phyloP scores from a whole-genome alignment of 2,797 vertebrate species.

The Microchirus variegatus region DNA sequence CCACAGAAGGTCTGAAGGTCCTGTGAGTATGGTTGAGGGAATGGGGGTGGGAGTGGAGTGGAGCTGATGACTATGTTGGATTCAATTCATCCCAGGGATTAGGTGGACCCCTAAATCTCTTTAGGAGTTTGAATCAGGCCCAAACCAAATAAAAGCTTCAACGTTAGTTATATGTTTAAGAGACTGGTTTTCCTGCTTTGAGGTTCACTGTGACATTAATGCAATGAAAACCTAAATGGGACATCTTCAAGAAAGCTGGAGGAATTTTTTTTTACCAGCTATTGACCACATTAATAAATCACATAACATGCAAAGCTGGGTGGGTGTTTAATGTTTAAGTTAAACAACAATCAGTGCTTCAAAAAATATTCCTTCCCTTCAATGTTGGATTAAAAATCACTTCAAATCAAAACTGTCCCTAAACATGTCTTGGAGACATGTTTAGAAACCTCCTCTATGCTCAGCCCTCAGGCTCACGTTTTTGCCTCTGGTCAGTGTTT shows the following conservation, averaged over 20 bases:
- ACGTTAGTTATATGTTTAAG: conserved; percentile 41
- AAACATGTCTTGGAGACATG: conserved; percentile 4
- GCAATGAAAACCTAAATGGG: conserved; percentile 10
- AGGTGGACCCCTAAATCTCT: conserved; percentile 46
- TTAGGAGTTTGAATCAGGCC: conserved; percentile 44
- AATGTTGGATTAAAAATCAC: too few species aligned
- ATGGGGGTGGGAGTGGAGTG: neutral
- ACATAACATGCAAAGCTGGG: too few species aligned
- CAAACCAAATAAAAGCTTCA: conserved; percentile 59
- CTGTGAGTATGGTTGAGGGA: conserved; percentile 9
- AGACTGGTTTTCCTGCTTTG: conserved; percentile 38
- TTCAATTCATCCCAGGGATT: conserved; percentile 46
- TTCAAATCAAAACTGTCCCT: neutral
- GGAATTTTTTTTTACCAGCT: neutral
- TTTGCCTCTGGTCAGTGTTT: conserved; percentile 8
- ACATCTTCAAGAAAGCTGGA: conserved; percentile 8
- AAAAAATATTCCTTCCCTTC: too few species aligned
- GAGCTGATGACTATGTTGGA: conserved; percentile 42
- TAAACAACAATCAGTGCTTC: too few species aligned
- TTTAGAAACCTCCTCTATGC: conserved; percentile 21
- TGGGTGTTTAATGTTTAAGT: too few species aligned
- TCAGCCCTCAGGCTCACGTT: conserved; percentile 11
- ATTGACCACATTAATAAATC: too few species aligned
- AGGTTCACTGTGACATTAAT: conserved; percentile 23
- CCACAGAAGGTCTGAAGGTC: conserved; percentile 47